Evolutionary conservation across 2,797 vertebrate species (phyloP), one percentile per base, ranked within the genome.

Genomic region (Uromys caudimaculatus): DNA sequence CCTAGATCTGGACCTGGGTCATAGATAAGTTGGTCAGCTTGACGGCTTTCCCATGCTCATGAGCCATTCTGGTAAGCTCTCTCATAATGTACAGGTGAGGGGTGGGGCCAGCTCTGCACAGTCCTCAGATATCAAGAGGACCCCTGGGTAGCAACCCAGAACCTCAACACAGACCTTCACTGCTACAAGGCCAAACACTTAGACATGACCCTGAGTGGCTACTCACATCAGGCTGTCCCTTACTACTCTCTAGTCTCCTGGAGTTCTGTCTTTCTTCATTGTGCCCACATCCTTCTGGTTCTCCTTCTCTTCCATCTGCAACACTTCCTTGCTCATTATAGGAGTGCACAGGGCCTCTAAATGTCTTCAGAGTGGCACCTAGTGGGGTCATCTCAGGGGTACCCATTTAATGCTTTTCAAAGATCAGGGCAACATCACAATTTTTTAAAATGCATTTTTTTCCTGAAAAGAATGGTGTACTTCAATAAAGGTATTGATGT

Each of bases 391-490:
- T 69, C 35, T 69, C 67, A n/a, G 35, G 67, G 17, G 16, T 69
- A 35, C 35, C 35, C 35, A n/a, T 47, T 4, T 88, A 71, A 13
- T 87, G 35, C 8, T 85, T 91, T 94, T 94, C 58, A 84, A 89
- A 64, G 78, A 95, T 96, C 76, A 77, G 76, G n/a, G 29, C 52
- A 56, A 41, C 41, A 84, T 81, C 41, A 62, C n/a, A 77, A 96
- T 41, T 73, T 64, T 82, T 50, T 6, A 76, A 81, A 64, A 73
- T 84, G 14, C 3, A 54, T 67, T 78, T 93, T 95, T 91, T 47
- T 93, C 86, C 71, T 50, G 21, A 24, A 24, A 52, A 94, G 47
- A 71, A 27, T 71, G 47, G 16, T 82, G 56, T 29, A 29, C 23
- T 58, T 41, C 24, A 84, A 84, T 78, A 77, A 91, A 89, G 23